Conservation (phyloP, 92 coral and sea anemone species). For the Palythoa grandis region DNA sequence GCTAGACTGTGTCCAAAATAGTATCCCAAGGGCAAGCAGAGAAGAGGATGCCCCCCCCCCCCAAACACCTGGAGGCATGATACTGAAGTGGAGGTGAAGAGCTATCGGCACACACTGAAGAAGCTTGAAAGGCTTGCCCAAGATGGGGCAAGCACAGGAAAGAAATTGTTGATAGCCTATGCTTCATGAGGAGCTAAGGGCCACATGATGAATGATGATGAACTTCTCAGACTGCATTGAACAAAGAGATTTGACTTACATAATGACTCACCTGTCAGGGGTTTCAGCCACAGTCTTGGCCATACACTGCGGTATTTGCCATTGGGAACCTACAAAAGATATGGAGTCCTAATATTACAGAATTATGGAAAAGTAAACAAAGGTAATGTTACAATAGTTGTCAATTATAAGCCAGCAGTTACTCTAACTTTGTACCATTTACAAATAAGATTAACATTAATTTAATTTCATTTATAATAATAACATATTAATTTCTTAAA, state of each 20-base stretch:
- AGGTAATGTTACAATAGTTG: neutral
- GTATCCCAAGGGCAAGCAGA: no score
- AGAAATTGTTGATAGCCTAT: no score
- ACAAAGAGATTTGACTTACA: neutral
- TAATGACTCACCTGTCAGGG: neutral
- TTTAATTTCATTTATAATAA: no score
- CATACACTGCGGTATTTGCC: conserved; percentile 30
- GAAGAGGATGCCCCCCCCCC: no score
- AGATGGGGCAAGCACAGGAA: no score
- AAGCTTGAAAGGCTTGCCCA: no score
- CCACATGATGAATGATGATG: neutral
- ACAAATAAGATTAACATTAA: no score
- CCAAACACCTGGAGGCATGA: no score
- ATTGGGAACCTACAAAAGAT: conserved; percentile 3
- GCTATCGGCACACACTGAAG: no score
- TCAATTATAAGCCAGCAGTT: neutral
- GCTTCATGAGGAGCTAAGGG: neutral
- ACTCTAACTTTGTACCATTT: neutral
- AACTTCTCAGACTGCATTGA: neutral
- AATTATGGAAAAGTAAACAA: neutral
- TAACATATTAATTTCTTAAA: no score
- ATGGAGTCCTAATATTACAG: neutral
- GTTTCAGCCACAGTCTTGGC: neutral
- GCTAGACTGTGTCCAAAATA: no score
- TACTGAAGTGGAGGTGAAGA: no score